phyloP scores from a whole-genome alignment of 2,797 vertebrate species.

The Syncerus caffer region DNA sequence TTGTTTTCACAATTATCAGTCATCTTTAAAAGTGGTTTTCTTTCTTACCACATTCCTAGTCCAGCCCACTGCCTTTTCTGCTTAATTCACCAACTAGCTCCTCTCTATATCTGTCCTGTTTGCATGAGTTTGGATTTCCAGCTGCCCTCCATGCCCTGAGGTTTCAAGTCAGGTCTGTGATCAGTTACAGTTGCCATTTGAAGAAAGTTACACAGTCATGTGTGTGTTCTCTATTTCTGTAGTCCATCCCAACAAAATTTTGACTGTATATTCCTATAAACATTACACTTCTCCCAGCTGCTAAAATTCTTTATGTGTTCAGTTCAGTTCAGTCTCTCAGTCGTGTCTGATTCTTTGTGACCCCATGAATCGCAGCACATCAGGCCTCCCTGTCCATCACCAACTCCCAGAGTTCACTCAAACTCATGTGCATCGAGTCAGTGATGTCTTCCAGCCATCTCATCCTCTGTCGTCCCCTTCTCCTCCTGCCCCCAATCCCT shows the following conservation, averaged over 20 bases:
- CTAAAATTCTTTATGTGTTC: neutral
- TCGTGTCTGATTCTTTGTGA: too few species aligned
- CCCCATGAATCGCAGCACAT: too few species aligned
- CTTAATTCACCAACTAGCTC: neutral
- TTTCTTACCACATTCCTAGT: neutral
- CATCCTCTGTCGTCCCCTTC: too few species aligned
- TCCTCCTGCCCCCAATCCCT: too few species aligned
- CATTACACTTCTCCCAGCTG: neutral
- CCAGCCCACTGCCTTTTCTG: slow-evolving; percentile 82
- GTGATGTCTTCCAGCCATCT: too few species aligned
- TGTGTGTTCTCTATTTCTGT: neutral
- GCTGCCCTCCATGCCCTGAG: neutral
- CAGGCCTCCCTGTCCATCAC: too few species aligned
- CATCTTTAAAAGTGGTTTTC: neutral
- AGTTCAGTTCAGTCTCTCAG: too few species aligned
- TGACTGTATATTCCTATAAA: neutral
- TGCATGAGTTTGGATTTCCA: neutral
- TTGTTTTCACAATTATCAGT: slow-evolving; percentile 59
- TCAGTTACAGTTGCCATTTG: neutral
- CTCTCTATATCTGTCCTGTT: neutral
- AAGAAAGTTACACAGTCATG: neutral
- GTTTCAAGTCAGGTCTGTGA: neutral
- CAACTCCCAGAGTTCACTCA: too few species aligned
- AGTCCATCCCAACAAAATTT: neutral
- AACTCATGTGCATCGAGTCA: accelerated